A percentile compares a stretch with the other conserved stretches of the same genome.
Conservation (phyloP, 2,888 invertebrate genomes). For the Eupithecia dodoneata region DNA sequence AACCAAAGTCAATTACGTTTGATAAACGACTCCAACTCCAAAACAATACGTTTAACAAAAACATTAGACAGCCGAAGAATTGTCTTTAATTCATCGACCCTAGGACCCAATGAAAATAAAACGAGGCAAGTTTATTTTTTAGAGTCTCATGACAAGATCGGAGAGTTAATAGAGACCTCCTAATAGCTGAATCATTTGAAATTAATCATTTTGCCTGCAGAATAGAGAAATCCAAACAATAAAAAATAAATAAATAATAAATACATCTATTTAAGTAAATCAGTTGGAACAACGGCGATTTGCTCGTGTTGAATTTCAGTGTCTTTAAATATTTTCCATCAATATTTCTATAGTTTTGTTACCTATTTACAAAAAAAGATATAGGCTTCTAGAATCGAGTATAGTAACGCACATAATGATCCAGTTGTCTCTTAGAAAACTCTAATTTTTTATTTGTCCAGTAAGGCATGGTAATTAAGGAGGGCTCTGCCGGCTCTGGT, state of each 20-base stretch:
- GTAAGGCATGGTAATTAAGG: conserved; percentile 73
- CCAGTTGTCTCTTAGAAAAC: conserved; percentile 14
- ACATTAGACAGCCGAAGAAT: conserved; percentile 36
- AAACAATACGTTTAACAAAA: conserved; percentile 36
- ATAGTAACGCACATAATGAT: background rate
- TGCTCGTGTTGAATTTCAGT: background rate
- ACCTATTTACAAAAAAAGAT: background rate
- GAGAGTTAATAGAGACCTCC: conserved; percentile 11
- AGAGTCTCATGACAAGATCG: conserved; percentile 30
- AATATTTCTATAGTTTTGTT: background rate
- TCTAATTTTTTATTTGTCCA: conserved; percentile 64
- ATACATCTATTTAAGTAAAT: background rate
- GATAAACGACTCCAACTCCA: conserved; percentile 32
- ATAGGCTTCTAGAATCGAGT: background rate
- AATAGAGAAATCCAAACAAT: background rate
- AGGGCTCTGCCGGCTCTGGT: conserved; percentile 58
- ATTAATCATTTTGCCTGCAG: background rate
- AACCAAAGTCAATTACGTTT: conserved; percentile 35
- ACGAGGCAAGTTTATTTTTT: conserved; percentile 44
- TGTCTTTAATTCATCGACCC: conserved; percentile 47
- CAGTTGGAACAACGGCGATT: background rate
- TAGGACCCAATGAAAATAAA: conserved; percentile 47
- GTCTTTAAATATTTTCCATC: background rate
- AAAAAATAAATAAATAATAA: background rate
- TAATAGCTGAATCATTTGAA: conserved; percentile 21